These are phyloP conservation scores for Sinocyclocheilus anophthalmus DNA, from an alignment of 2,113 vertebrate genomes.

Conservation along the genomic window DNA sequence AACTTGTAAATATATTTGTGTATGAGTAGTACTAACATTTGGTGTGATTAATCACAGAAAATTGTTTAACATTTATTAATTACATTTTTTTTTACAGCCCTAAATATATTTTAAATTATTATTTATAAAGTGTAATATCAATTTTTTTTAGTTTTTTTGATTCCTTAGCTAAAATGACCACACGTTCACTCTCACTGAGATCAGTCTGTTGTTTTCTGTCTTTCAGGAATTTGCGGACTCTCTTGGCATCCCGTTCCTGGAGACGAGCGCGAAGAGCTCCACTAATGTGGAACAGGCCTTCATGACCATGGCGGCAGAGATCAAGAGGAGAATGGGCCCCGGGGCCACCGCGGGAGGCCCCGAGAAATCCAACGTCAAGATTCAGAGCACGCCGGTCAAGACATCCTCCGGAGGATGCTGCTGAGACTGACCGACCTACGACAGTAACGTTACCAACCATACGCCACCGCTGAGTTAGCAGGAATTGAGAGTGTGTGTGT, in stretches of 20 bases:
- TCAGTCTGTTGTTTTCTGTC: background rate
- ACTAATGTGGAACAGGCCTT: constrained; percentile 99
- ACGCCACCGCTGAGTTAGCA: constrained; percentile 9
- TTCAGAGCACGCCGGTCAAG: constrained; percentile 98
- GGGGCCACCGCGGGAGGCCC: constrained; percentile 88
- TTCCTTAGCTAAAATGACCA: too few relatives aligned
- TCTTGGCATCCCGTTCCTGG: constrained; percentile 95
- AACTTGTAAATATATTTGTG: background rate
- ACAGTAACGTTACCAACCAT: constrained; percentile 55
- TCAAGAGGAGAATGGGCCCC: constrained; percentile 97
- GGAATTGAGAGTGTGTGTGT: background rate
- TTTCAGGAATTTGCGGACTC: constrained; percentile 94
- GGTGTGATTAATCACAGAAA: background rate
- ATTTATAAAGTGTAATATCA: too few relatives aligned
- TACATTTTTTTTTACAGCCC: background rate
- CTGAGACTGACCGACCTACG: constrained; percentile 59
- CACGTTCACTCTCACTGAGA: background rate
- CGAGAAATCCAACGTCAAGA: constrained; percentile 96
- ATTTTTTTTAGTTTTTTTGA: too few relatives aligned
- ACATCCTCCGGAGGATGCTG: constrained; percentile 93
- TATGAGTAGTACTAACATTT: background rate
- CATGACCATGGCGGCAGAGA: constrained; percentile 99
- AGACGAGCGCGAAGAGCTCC: constrained; percentile 97
- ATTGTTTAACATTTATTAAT: background rate
- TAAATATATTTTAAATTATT: too few relatives aligned